Percentiles rank a stretch among this genome's conserved stretches.
Evolutionary conservation across 2,113 vertebrate genomes (phyloP).

Genomic region (Bubo bubo): DNA sequence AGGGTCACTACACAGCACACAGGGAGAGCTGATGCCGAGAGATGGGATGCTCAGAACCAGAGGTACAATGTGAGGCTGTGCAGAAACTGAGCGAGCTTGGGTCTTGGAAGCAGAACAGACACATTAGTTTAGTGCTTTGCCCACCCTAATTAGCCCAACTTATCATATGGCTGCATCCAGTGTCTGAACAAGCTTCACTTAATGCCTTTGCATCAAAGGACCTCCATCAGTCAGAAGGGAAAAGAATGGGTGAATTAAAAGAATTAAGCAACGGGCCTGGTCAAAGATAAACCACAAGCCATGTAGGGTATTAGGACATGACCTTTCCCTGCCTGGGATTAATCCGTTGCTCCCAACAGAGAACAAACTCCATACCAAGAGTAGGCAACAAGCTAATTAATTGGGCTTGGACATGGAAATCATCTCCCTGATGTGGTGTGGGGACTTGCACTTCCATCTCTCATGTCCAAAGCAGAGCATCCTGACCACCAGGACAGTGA

Average conservation of each 20-base stretch:
- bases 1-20: rapidly evolving
- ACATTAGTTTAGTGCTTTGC: background rate
- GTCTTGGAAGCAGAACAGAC: background rate
- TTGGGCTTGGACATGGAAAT: background rate
- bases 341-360: background rate
- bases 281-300: background rate
- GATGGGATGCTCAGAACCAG: background rate
- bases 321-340: background rate
- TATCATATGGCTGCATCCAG: background rate
- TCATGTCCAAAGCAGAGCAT: background rate
- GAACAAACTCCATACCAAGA: background rate
- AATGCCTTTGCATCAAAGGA: background rate
- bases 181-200: background rate
- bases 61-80: rapidly evolving
- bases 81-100: background rate
- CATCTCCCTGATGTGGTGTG: background rate
- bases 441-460: background rate
- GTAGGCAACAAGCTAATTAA: background rate
- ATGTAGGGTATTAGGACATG: background rate
- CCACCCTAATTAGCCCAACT: background rate
- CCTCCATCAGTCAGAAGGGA: background rate
- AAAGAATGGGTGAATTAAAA: background rate
- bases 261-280: background rate
- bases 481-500: background rate
- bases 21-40: background rate